Evolutionary conservation across 2,888 invertebrate genomes (phyloP), one percentile per base, ranked within the genome.

Genomic region (Ganaspis brasiliensis): DNA sequence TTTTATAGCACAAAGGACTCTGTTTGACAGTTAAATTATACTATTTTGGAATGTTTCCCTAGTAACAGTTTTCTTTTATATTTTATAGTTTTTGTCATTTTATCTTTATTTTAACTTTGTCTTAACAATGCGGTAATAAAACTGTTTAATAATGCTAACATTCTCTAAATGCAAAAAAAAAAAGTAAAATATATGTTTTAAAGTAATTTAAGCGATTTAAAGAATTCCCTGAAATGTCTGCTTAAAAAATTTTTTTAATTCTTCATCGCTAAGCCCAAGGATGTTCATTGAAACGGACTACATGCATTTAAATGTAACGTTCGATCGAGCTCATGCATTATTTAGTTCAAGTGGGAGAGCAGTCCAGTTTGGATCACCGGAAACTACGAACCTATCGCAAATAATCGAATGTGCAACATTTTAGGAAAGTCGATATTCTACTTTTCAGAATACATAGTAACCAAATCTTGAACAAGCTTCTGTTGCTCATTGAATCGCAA

Each of bases 271-370:
- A 24, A 67, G 45, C 67, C 40, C 24, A 67, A 67, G 67, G 45
- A 67, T 67, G 21, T 67, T 45, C 67, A 67, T 45, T n/a, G 67
- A 67, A 67, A 45, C 67, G 21, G 67, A 67, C 67, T 67, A 67
- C 67, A 67, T 45, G 45, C 67, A 67, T 67, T 67, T 67, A 45
- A 67, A 67, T 67, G 45, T 67, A 67, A 45, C 67, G 24, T 67
- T 67, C 67, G 67, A 67, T 45, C 40, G 45, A 67, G 45, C 67
- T 67, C 67, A 67, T 67, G 67, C 45, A 67, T 67, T 45, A 67
- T 67, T 67, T 67, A 67, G 45, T 45, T 40, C 45, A 45, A 37
- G 45, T 40, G 24, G 45, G 4, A 52, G n/a, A 40, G 24, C 21
- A 19, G 67, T 67, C 67, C 67, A 67, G 40, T 24, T 67, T 45